A percentile compares a stretch with the other conserved stretches of the same genome.
phyloP scores from a whole-genome alignment of 2,888 invertebrate genomes.

The Pterobdella sp. region DNA sequence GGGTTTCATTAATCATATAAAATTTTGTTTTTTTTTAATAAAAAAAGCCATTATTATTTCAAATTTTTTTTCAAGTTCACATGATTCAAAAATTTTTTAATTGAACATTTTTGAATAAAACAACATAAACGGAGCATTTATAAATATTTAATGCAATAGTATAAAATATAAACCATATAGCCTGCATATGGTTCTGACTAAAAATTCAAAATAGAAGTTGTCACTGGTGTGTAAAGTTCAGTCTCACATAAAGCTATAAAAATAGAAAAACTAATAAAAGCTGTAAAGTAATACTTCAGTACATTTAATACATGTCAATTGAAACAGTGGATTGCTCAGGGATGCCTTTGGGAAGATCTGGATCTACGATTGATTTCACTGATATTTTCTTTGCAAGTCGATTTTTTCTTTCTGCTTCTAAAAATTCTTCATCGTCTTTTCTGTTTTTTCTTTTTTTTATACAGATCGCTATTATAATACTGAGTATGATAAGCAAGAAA shows the following conservation, averaged over 20 bases:
- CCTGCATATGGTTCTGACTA: no score
- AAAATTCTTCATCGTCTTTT: neutral
- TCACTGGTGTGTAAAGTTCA: neutral
- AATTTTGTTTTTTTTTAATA: no score
- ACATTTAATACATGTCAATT: constrained; percentile 12
- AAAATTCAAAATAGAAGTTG: no score
- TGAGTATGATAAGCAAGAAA: constrained; percentile 11
- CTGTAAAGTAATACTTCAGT: neutral
- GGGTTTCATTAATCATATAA: no score
- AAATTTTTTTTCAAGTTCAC: no score
- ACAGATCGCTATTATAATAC: constrained; percentile 15
- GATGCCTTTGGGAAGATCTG: constrained; percentile 12
- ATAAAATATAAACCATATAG: no score
- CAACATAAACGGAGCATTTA: no score
- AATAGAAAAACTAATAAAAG: neutral
- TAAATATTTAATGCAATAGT: no score
- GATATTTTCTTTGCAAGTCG: constrained; percentile 8
- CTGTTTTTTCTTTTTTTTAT: constrained; percentile 2
- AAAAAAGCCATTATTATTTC: no score
- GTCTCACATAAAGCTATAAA: neutral
- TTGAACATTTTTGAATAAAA: no score
- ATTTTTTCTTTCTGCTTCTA: constrained; percentile 12
- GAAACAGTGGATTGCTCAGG: constrained; percentile 17
- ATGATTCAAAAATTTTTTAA: no score
- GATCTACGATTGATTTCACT: neutral